Base-by-base conservation (phyloP, 2,113 vertebrate species). In the Zonotrichia leucophrys region DNA sequence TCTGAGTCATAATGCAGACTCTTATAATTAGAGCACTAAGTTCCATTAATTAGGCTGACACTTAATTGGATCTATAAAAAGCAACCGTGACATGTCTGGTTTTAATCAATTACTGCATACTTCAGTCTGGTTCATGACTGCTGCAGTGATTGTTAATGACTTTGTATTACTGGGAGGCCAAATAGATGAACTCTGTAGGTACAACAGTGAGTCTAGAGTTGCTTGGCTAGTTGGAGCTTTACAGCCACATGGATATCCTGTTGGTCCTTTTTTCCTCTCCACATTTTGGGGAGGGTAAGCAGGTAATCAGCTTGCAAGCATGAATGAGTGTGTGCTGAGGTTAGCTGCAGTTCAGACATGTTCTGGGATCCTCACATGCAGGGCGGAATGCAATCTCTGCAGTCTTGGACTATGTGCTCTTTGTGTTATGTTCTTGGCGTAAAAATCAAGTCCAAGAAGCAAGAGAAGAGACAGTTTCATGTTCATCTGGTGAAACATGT, bases 1-100 rank as follows among this genome's bases (percentile, higher is more conserved):
- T 74, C 92, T 95, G 94, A 94, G 80, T 96, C 90, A 94, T 92
- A 50, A 70, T 19, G 7, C 89, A 95, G 87, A 67, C 90, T 95
- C 92, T 82, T 95, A 81, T 94, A 97, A 93, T 95, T 95, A 96
- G 91, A 77, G 85, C 59, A 60, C 87, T 92, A 96, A 94, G 96
- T 83, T 83, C 93, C 96, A 96, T 94, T 96, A 94, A 97, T 97
- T 97, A 96, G 80, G 30, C 72, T 89, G 92, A 67, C 63, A 76
- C 87, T 96, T 95, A 92, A 96, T 94, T 95, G 64, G 59, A 95
- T 55, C 91, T 97, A 95, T 94, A 93, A 96, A 97, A 97, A 97
- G 95, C 81, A 90, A 91, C 88, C 19, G 6, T 87, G 70, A 83
- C 89, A 58, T 93, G 92, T 78, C 92, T 97, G 94, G 13, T 92